Evolutionary conservation across 2,113 vertebrate genomes (phyloP).

Genomic region (Scomber japonicus): DNA sequence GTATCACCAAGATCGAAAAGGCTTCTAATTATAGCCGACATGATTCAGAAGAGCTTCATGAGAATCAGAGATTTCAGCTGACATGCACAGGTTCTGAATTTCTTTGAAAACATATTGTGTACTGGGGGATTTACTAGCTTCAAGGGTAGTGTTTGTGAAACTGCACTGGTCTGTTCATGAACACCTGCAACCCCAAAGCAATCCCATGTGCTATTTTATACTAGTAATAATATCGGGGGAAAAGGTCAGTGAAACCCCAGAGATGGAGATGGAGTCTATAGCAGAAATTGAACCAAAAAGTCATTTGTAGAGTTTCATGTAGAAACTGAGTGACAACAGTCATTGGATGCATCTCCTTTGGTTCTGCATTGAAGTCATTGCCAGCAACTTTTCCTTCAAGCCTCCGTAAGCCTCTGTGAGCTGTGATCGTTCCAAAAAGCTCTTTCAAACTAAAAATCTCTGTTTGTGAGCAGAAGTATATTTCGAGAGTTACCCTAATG

Average conservation of each 20-base stretch:
- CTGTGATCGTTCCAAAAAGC: neutral
- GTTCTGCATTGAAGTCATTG: neutral
- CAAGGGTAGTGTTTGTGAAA: neutral
- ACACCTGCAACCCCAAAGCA: neutral
- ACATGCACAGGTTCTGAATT: neutral
- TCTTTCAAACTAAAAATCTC: neutral
- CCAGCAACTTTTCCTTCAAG: neutral
- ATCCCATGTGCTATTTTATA: neutral
- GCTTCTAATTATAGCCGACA: neutral
- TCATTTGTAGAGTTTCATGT: neutral
- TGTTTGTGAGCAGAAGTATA: conserved; percentile 8
- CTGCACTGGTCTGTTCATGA: neutral
- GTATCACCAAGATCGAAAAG: neutral
- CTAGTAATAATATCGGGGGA: too few species aligned
- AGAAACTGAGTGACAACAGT: neutral
- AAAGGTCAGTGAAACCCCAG: too few species aligned
- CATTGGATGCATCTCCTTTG: neutral
- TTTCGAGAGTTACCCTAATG: conserved; percentile 8
- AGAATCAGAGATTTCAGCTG: neutral
- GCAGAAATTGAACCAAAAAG: neutral
- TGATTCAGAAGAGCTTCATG: neutral
- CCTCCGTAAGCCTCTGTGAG: neutral
- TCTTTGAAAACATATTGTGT: neutral
- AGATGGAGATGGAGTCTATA: neutral
- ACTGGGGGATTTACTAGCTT: too few species aligned